Base-by-base conservation (phyloP, 1,140 invertebrate genomes). In the Aricia agestis region DNA sequence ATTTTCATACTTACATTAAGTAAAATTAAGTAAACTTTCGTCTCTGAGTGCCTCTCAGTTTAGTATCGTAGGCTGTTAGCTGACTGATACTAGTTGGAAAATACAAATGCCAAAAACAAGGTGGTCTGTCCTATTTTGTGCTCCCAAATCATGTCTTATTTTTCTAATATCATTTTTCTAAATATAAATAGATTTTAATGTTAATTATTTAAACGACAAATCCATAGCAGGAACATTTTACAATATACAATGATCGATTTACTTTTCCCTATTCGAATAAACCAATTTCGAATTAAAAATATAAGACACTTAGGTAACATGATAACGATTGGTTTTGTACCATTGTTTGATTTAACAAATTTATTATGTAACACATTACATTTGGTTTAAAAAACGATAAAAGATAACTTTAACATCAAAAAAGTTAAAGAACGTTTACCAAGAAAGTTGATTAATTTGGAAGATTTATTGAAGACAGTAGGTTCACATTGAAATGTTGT, bases 141-240 rank as follows among this genome's bases (percentile, higher is more conserved):
- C 83, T 82, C 74, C 76, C 77, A 72, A 73, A 79, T 79, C 73
- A 76, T 74, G 58, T 68, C 9, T 68, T 57, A 67, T 32, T 36
- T 15, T 32, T 58, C 65, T 59, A 67, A 18, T 68, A 68, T 61
- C 32, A 41, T 52, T 65, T 58, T 66, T 67, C 15, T 57, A 57
- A 67, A 41, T 67, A 52, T 52, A 18, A 67, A 11, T 52, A 67
- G 15, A 45, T 11, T 41, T 19, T 67, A 19, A 67, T 42, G 36
- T 41, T 7, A 11, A 17, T 67, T 67, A 36, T 41, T 42, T 36
- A 69, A 69, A 74, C 77, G 79, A 84, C 85, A 87, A 87, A 87
- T 85, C 83, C 83, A 66, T 82, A 80, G 72, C 79, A 87, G 83
- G 83, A 85, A 87, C 83, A 78, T 84, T 82, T 77, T 74, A 76